Base-by-base conservation (phyloP, 2,888 invertebrate genomes). In the Tuberolachnus salignus region DNA sequence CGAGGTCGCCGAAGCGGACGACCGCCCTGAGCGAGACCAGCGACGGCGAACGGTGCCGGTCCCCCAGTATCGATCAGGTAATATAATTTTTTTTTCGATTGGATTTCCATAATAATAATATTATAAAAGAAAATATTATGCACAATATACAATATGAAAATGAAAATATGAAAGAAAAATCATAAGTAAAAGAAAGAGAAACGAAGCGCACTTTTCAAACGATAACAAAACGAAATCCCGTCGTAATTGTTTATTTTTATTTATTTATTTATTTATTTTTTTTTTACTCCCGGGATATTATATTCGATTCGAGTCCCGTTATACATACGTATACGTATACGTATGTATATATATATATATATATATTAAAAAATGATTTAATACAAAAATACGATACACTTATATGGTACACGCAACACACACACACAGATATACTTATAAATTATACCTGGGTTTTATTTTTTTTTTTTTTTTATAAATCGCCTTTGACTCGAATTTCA, bases 21-120 rank as follows among this genome's bases (percentile, higher is more conserved):
- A 85, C 81, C 86, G 86, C 84, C 84, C 87, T 84, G 87, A 91
- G 82, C 83, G 86, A 82, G 81, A 83, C 83, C 64, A 86, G 86
- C 81, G 87, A 87, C 83, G 91, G 91, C 83, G 91, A 92, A 83
- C 89, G 93, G 84, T 93, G 94, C 87, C 83, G 84, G 51, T 86
- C 86, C n/a, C 94, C 95, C 84, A 92, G 92, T 86, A 92, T 93
- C 86, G 95, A 95, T 88, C 94, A 95, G 94, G 94, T 95, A 89
- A 71, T 71, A 71, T 55, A 51, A 21, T 70, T 59, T 46, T 4
- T 19, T 42, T n/a, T 74, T 74, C 46, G 16, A 46, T 70, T 59
- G 46, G 14, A 46, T 72, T 46, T 46, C 46, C 72, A 72, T 59
- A 72, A 42, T 1, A 44, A 55, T 10, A 66, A 21, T 23, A 26